Conservation (phyloP, 2,888 invertebrate genomes). For the Tachina lurida region DNA sequence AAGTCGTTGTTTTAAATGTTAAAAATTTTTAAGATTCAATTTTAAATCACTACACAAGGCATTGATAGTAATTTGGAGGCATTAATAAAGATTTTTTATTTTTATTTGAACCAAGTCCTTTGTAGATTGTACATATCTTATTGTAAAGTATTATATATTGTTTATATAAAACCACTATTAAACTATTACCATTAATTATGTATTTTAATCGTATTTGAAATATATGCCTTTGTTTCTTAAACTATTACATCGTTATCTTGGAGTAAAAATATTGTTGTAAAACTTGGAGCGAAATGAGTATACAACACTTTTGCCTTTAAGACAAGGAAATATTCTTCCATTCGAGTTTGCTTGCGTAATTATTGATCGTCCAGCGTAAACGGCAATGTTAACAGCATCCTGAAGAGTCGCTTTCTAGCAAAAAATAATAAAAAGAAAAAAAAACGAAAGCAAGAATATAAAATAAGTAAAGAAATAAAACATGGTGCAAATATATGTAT, state of each 20-base stretch:
- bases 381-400: conserved; percentile 77
- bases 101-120: conserved; percentile 33
- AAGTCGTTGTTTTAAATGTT: conserved; percentile 27
- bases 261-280: not conserved
- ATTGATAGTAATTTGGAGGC: conserved; percentile 6
- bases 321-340: not conserved
- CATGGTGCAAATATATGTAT: too few species aligned
- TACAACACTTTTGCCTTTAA: not conserved
- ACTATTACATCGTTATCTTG: conserved; percentile 24
- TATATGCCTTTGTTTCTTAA: conserved; percentile 49
- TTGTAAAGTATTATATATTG: conserved; percentile 61
- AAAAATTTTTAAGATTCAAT: not conserved
- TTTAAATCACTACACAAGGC: conserved; percentile 1
- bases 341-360: not conserved
- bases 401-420: conserved; percentile 76
- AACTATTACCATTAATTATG: conserved; percentile 49
- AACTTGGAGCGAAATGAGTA: conserved; percentile 72
- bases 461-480: not conserved
- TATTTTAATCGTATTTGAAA: conserved; percentile 76
- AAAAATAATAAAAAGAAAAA: conserved; percentile 60
- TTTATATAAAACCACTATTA: conserved; percentile 49
- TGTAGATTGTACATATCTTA: conserved; percentile 61
- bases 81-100: conserved; percentile 8
- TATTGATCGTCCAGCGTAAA: conserved; percentile 70
- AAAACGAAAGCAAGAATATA: conserved; percentile 3